Evolutionary conservation across 1,140 invertebrate genomes (phyloP), one percentile per base, ranked within the genome.

Genomic region (Heterodera carotae): DNA sequence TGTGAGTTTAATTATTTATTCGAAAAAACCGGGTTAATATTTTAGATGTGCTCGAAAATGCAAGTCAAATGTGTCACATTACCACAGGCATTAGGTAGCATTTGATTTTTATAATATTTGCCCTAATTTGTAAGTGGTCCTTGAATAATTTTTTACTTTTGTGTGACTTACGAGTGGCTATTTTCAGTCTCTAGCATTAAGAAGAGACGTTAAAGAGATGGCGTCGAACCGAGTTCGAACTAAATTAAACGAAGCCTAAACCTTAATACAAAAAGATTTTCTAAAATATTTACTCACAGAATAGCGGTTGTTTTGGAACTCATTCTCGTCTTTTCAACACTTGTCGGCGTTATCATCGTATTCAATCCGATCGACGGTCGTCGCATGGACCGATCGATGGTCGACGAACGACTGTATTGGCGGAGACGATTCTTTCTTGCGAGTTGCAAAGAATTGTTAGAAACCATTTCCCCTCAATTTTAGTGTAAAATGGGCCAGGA

Each of bases 401-500:
- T 80, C 15, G 77, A 83, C n/a, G 82, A 88, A 48, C 74, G 80
- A 2, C 33, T 69, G n/a, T 83, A 79, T 27, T 86, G 85, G 85
- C 73, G 69, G 18, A 43, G 75, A 15, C 77, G 79, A 48, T 76
- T 85, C 31, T 59, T 69, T 60, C 66, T 86, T 15, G 84, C 84
- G 60, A 60, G 59, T 76, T 67, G 22, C 73, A 18, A 1, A 78
- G n/a, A 69, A 33, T 59, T 76, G 10, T 33, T 43, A n/a, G 8
- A 34, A 12, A n/a, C 10, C n/a, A n/a, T n/a, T 29, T 77, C 10
- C 34, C 56, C 25, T 34, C 27, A 18, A 69, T 76, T 84, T 78
- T 43, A 84, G 86, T 88, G 87, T 78, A 86, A 86, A 78, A 79
- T 86, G 36, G 69, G 84, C 22, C 85, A 85, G 48, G 83, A 85